Percentiles rank a stretch among this genome's conserved stretches.
These are phyloP conservation scores for Corynorhinus townsendii DNA, from an alignment of 2,113 vertebrate species.

Conservation along the genomic window DNA sequence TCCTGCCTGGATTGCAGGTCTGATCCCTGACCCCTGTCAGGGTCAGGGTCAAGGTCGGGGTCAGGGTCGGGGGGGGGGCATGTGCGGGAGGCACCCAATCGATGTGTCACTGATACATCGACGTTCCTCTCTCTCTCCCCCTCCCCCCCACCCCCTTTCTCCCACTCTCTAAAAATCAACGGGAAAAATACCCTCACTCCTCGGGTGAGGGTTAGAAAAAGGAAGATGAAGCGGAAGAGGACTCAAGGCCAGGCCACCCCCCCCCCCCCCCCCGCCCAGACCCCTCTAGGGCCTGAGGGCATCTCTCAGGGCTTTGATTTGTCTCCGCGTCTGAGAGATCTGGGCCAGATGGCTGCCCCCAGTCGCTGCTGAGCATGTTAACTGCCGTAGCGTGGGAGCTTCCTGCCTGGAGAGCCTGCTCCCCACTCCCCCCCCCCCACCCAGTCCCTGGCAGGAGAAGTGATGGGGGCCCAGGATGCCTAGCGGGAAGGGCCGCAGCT, in stretches of 20 bases:
- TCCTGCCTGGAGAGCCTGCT: slow-evolving; percentile 13
- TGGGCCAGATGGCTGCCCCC: slow-evolving; percentile 41
- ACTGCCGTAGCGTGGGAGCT: slow-evolving; percentile 32
- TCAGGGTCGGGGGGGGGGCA: no score
- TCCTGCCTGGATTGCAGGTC: no score
- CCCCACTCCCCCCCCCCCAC: background rate
- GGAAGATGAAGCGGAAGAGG: background rate
- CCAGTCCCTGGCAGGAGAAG: slow-evolving; percentile 32
- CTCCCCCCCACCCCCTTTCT: no score
- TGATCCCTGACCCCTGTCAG: no score
- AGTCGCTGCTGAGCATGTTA: slow-evolving; percentile 8
- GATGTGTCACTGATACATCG: no score
- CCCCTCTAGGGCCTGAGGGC: background rate
- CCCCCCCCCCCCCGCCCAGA: background rate
- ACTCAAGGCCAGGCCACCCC: background rate
- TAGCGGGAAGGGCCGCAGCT: background rate
- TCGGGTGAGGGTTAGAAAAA: background rate
- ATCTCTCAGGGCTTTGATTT: background rate
- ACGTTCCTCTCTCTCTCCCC: no score
- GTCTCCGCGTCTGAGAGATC: background rate
- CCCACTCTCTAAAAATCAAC: no score
- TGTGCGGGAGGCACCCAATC: no score
- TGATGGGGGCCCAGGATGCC: background rate
- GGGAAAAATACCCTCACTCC: no score
- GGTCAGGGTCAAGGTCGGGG: no score